Percentiles rank a stretch among this genome's conserved stretches.
These are phyloP conservation scores for Gastrophysa polygoni DNA, from an alignment of 2,888 invertebrate species.

Conservation along the genomic window DNA sequence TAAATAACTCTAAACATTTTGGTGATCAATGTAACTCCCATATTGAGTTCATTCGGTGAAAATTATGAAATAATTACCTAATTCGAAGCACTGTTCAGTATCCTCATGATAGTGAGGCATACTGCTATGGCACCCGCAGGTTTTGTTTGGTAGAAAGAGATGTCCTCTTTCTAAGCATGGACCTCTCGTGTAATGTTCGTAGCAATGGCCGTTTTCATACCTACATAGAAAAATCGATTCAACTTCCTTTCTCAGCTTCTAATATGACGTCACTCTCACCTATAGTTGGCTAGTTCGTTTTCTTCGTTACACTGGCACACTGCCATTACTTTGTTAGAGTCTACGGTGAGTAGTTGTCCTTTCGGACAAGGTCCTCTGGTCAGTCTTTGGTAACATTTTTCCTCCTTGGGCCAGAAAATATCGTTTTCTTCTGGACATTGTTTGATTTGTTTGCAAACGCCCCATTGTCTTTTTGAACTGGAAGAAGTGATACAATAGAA, in stretches of 20 bases:
- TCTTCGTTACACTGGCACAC: slow-evolving; percentile 63
- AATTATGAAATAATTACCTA: too few species aligned
- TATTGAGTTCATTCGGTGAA: too few species aligned
- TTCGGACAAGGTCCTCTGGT: slow-evolving; percentile 78
- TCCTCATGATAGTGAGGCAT: slow-evolving; percentile 76
- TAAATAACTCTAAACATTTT: too few species aligned
- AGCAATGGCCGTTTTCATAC: slow-evolving; percentile 68
- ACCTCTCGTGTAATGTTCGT: slow-evolving; percentile 79
- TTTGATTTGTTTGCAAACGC: slow-evolving; percentile 72
- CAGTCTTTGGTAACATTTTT: slow-evolving; percentile 73
- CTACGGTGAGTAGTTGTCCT: slow-evolving; percentile 71
- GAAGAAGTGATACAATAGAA: slow-evolving; percentile 42
- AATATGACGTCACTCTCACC: slow-evolving; percentile 16
- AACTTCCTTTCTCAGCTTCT: not conserved
- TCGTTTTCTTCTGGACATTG: slow-evolving; percentile 69
- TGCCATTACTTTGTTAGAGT: slow-evolving; percentile 65
- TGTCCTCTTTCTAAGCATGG: slow-evolving; percentile 79
- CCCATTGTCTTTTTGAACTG: slow-evolving; percentile 68
- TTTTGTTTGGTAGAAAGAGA: slow-evolving; percentile 75
- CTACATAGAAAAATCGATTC: not conserved
- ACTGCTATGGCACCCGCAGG: slow-evolving; percentile 74
- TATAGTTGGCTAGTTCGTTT: slow-evolving; percentile 57
- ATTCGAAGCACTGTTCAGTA: slow-evolving; percentile 74
- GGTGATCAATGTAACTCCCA: too few species aligned
- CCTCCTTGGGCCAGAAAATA: slow-evolving; percentile 78